Evolutionary conservation across 2,797 vertebrate genomes (phyloP), one percentile per base, ranked within the genome.

Genomic region (Taeniopygia guttata): DNA sequence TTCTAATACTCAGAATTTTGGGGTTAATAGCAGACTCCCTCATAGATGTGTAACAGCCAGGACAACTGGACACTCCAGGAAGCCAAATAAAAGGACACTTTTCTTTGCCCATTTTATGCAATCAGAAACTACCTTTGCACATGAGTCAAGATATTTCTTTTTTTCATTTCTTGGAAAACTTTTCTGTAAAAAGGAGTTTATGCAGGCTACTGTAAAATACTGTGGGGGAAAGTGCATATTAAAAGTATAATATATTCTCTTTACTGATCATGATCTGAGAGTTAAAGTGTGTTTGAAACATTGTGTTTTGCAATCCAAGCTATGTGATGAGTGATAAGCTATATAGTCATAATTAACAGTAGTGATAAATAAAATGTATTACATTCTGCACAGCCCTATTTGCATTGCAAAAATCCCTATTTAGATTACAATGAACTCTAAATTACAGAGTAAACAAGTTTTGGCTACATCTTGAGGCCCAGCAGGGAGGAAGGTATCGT

Each of bases 361-460:
- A 88, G 89, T 3, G 46, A 95, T 96, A 96, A 89, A 87, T 73
- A 90, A 94, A 94, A 90, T 48, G 82, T 10, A 92, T 91, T 94
- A 82, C 93, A 73, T 88, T 95, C 87, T 70, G 76, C 54, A 59
- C 83, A 77, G 85, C 59, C 42, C 75, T 18, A 96, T 94, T 96
- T 96, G 95, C 94, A 94, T 91, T 94, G 95, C 96, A 96, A 94
- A 95, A 94, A 94, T 84, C 91, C 34, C 82, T 83, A 54, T 74
- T 88, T 95, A 78, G 95, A 96, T 95, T 93, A 95, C 94, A 94
- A 94, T 42, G 63, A 91, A 93, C 93, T 90, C 90, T 89, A 95
- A 94, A 95, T 94, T 95, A 96, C 77, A 95, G 85, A 90, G 90
- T 91, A 93, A 96, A 96, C 88, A 96, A 95, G 77, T 86, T 94